Base-by-base conservation (phyloP, 2,797 vertebrate species). In the Manis pentadactyla region DNA sequence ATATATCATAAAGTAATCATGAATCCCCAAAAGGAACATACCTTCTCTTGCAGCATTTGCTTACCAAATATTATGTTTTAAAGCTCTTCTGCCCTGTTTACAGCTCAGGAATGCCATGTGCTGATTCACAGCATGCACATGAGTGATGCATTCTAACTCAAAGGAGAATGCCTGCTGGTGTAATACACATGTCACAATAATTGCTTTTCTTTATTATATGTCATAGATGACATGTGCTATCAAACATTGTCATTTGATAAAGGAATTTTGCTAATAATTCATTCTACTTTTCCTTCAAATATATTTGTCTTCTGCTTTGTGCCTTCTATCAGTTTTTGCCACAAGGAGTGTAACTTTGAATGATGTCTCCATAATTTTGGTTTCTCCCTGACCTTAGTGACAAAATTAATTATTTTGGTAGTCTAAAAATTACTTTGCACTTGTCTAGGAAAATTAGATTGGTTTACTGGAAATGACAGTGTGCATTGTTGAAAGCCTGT, bases 101-200 rank as follows among this genome's bases (percentile, higher is more conserved):
- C 46, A 37, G 14, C 74, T 84, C 49, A 0, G 0, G 27, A 13
- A 59, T 7, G 57, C 84, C 73, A 4, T 1, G 55, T 37, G n/a
- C 74, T 63, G 69, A 25, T 29, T 77, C 74, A 12, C 6, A 9
- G 19, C 19, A 0, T 3, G 19, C 19, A 2, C 7, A 0, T 18
- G 55, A 63, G 74, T 5, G 31, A 77, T 18, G 18, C 13, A 1
- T 27, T 7, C 14, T 23, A 4, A 5, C 61, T 39, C 3, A 3
- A 2, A 23, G 68, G 39, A 37, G 68, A 31, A 34, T 7, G 73
- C 66, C 82, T 34, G 49, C 18, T 53, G 51, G 73, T 10, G 23
- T 6, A 4, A 3, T 7, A n/a, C 15, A 7, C 49, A 0, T 14
- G 53, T 68, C 1, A 0, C 66, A 18, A 15, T 39, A 17, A 9